Percentiles rank a stretch among this genome's conserved stretches.
phyloP scores from a whole-genome alignment of 2,797 vertebrate species.

The Pygocentrus nattereri region DNA sequence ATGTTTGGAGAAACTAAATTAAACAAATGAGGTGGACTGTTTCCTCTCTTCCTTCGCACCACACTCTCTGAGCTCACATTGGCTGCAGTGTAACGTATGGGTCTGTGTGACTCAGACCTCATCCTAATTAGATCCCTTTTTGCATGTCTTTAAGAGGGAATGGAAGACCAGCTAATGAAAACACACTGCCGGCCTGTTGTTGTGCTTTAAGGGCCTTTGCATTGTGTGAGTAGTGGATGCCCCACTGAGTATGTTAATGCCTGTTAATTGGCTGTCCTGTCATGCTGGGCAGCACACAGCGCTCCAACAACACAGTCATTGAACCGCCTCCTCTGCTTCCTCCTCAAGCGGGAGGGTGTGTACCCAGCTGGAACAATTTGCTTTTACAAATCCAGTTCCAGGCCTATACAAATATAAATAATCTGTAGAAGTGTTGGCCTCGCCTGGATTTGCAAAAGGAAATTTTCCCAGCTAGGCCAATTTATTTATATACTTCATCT shows the following conservation, averaged over 20 bases:
- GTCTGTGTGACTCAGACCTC: slow-evolving; percentile 42
- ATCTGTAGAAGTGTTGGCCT: too few relatives aligned
- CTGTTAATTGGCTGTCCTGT: slow-evolving; percentile 67
- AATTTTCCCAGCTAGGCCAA: too few relatives aligned
- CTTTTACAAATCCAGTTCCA: background rate
- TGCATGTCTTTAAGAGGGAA: slow-evolving; percentile 55
- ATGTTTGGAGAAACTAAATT: background rate
- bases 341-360: slow-evolving; percentile 10
- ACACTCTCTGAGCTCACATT: slow-evolving; percentile 41
- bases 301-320: slow-evolving; percentile 52
- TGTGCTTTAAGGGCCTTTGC: slow-evolving; percentile 53
- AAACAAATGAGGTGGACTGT: background rate
- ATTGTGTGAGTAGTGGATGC: slow-evolving; percentile 57
- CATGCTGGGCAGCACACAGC: slow-evolving; percentile 57
- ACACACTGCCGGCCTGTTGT: slow-evolving; percentile 59
- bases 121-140: slow-evolving; percentile 66
- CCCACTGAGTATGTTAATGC: slow-evolving; percentile 65
- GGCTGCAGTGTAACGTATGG: slow-evolving; percentile 43
- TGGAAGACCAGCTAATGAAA: slow-evolving; percentile 58
- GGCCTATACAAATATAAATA: background rate
- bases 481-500: too few relatives aligned
- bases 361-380: background rate
- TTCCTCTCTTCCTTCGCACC: slow-evolving; percentile 16
- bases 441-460: too few relatives aligned
- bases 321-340: slow-evolving; percentile 47